A percentile compares a stretch with the other conserved stretches of the same genome.
These are phyloP conservation scores for Parasteatoda tepidariorum DNA, from an alignment of 1,140 invertebrate species.

Conservation along the genomic window DNA sequence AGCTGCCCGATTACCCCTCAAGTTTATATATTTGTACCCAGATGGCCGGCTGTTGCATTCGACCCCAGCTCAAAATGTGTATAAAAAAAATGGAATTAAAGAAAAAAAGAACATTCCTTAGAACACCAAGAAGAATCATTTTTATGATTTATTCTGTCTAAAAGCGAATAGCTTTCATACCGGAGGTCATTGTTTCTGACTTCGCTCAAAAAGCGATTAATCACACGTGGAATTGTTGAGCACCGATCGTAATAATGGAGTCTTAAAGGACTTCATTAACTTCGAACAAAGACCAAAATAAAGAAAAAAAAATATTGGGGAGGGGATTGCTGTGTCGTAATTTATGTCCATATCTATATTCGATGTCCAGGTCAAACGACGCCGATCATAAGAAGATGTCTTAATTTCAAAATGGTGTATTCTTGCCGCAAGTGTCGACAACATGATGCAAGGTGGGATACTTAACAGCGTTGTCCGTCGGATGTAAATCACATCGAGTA, in stretches of 20 bases:
- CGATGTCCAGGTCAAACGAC: neutral
- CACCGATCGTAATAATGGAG: slow-evolving; percentile 22
- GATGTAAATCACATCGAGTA: slow-evolving; percentile 38
- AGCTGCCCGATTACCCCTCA: neutral
- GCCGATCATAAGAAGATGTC: slow-evolving; percentile 2
- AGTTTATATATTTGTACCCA: too few species aligned
- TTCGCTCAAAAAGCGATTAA: slow-evolving; percentile 56
- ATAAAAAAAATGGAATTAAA: neutral
- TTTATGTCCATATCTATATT: slow-evolving; percentile 47
- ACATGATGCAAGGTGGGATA: slow-evolving; percentile 34
- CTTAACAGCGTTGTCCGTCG: neutral
- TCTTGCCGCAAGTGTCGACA: slow-evolving; percentile 20
- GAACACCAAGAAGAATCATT: slow-evolving; percentile 30
- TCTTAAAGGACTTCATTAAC: slow-evolving; percentile 56
- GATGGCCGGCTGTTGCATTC: neutral
- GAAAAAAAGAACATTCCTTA: too few species aligned
- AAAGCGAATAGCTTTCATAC: slow-evolving; percentile 15
- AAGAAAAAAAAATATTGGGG: slow-evolving; percentile 33
- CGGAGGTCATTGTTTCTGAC: slow-evolving; percentile 49
- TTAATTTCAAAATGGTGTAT: slow-evolving; percentile 31
- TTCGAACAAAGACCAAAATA: slow-evolving; percentile 38
- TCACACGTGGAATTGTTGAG: slow-evolving; percentile 51
- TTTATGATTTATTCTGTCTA: slow-evolving; percentile 45
- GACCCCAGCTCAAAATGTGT: neutral
- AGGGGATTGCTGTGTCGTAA: slow-evolving; percentile 12